Evolutionary conservation across 2,113 vertebrate genomes (phyloP).

Genomic region (Takifugu flavidus): DNA sequence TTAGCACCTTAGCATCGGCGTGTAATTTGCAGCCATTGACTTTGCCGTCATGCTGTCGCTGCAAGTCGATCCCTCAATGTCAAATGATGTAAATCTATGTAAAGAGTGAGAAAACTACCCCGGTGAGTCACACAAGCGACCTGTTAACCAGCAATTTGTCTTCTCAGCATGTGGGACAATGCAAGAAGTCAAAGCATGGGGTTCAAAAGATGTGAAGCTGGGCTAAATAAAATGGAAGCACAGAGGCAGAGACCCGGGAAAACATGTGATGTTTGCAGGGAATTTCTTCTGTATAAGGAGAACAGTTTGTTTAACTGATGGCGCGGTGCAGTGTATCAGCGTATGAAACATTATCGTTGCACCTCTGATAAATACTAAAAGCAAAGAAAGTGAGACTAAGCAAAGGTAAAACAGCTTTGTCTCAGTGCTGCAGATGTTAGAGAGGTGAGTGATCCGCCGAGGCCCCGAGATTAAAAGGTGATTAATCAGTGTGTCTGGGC

Average conservation of each 20-base stretch:
- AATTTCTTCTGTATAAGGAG: constrained; percentile 39
- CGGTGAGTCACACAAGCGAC: constrained; percentile 23
- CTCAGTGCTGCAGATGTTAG: constrained; percentile 14
- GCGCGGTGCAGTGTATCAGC: constrained; percentile 55
- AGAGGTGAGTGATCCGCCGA: constrained; percentile 47
- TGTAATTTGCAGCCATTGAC: neutral
- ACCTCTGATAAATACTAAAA: constrained; percentile 27
- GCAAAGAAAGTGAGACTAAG: constrained; percentile 14
- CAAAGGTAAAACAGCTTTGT: constrained; percentile 29
- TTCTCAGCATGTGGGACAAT: neutral
- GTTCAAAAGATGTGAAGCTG: neutral
- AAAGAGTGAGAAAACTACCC: constrained; percentile 46
- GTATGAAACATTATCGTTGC: constrained; percentile 34
- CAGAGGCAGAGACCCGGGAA: neutral
- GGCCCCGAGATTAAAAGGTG: constrained; percentile 49
- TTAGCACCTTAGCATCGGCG: too few species aligned
- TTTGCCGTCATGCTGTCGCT: neutral
- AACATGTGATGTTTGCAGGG: constrained; percentile 5
- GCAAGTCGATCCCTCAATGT: constrained; percentile 31
- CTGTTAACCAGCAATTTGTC: constrained; percentile 16
- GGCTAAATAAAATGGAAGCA: constrained; percentile 7
- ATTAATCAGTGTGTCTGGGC: constrained; percentile 50
- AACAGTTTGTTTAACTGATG: constrained; percentile 37
- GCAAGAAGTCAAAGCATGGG: constrained; percentile 9
- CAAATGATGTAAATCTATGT: constrained; percentile 66